Evolutionary conservation across 2,797 vertebrate genomes (phyloP).

Genomic region (Taenioides sp.): DNA sequence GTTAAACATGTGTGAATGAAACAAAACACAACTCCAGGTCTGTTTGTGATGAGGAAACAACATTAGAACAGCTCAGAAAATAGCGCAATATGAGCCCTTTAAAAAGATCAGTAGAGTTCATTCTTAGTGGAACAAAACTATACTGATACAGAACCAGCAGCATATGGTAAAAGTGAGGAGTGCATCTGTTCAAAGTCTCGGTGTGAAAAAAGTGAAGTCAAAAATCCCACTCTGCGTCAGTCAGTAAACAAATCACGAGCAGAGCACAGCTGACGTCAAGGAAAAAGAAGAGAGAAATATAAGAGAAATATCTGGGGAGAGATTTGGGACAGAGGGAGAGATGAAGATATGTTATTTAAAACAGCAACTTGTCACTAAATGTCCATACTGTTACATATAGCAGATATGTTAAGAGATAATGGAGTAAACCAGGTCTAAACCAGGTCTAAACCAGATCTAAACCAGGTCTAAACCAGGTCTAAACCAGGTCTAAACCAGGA

Average conservation of each 20-base stretch:
- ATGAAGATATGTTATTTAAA: too few relatives aligned
- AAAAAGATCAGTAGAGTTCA: too few relatives aligned
- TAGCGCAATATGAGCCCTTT: too few relatives aligned
- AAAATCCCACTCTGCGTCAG: background rate
- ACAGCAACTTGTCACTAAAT: too few relatives aligned
- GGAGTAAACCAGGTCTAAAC: background rate
- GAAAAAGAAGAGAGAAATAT: background rate
- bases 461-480: background rate
- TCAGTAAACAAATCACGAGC: constrained; percentile 33
- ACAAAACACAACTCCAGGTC: too few relatives aligned
- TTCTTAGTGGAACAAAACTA: too few relatives aligned
- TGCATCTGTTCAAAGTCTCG: constrained; percentile 15
- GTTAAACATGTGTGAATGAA: too few relatives aligned
- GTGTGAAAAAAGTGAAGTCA: constrained; percentile 2
- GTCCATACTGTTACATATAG: too few relatives aligned
- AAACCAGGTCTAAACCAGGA: background rate
- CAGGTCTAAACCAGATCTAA: background rate
- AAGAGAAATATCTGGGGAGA: background rate
- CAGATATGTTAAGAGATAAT: too few relatives aligned
- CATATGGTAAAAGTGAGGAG: constrained; percentile 10
- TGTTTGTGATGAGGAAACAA: too few relatives aligned
- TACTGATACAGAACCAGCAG: background rate
- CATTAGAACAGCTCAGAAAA: too few relatives aligned
- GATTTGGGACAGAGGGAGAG: background rate
- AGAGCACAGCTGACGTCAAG: constrained; percentile 32